These are phyloP conservation scores for Xenopus borealis DNA, from an alignment of 2,113 vertebrate species.

Conservation along the genomic window DNA sequence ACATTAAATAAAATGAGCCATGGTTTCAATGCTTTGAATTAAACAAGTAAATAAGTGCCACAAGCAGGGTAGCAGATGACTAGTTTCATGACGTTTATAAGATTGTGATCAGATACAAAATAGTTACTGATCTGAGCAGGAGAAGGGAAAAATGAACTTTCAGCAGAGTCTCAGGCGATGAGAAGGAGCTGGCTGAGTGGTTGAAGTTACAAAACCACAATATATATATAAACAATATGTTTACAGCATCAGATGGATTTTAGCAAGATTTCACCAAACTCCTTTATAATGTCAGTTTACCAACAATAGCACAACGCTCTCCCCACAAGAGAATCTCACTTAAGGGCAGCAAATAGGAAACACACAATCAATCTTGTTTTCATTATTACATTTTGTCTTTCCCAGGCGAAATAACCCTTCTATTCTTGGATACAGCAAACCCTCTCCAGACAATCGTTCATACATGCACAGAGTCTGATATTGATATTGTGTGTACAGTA, in stretches of 20 bases:
- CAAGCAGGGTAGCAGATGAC: constrained; percentile 2
- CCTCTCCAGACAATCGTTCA: no score
- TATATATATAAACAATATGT: constrained; percentile 35
- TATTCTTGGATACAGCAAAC: no score
- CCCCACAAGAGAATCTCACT: neutral
- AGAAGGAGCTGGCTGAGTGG: constrained; percentile 16
- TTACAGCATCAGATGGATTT: neutral
- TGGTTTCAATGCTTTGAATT: neutral
- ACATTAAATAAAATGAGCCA: no score
- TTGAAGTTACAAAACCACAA: constrained; percentile 34
- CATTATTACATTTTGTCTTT: neutral
- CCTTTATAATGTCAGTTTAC: constrained; percentile 1
- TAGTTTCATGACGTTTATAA: constrained; percentile 18
- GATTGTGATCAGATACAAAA: constrained; percentile 30
- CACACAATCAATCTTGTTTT: neutral
- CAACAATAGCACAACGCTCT: neutral
- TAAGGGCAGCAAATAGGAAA: constrained; percentile 9
- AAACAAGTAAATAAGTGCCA: neutral
- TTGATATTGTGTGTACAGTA: no score
- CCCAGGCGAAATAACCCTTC: no score
- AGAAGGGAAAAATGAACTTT: neutral
- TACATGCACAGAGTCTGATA: no score
- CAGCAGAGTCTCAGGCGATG: constrained; percentile 18
- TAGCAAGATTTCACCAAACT: neutral
- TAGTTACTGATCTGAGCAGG: constrained; percentile 8